Conservation (phyloP, 2,888 invertebrate species). For the Chromoteleia sp. region DNA sequence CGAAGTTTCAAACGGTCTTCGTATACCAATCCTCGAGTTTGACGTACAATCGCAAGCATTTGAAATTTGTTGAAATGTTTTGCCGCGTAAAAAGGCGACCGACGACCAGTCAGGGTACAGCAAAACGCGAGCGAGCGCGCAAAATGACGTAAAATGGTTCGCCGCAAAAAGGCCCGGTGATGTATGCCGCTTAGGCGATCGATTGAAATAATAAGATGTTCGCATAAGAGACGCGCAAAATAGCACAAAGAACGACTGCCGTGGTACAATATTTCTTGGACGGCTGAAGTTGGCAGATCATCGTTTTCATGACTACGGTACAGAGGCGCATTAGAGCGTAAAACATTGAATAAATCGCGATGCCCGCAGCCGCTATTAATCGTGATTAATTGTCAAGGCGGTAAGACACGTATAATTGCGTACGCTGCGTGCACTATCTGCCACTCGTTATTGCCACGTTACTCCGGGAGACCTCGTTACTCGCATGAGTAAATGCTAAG, state of each 20-base stretch:
- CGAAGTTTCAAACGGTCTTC: too few species aligned
- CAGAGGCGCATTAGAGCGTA: conserved; percentile 69
- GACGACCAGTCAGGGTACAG: too few species aligned
- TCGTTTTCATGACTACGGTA: conserved; percentile 59
- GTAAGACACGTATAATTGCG: conserved; percentile 72
- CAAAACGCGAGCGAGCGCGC: too few species aligned
- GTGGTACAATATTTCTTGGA: conserved; percentile 57
- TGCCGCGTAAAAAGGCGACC: too few species aligned
- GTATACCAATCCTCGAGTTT: too few species aligned
- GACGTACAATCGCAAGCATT: too few species aligned
- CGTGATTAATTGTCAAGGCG: conserved; percentile 76
- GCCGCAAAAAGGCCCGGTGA: too few species aligned
- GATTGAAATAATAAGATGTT: conserved; percentile 58
- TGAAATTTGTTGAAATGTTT: too few species aligned
- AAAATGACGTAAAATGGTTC: too few species aligned
- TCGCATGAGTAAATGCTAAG: conserved; percentile 73
- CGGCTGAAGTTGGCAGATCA: conserved; percentile 55
- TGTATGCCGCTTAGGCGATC: conserved; percentile 35
- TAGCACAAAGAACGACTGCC: conserved; percentile 55
- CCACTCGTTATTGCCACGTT: conserved; percentile 69
- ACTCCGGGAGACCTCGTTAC: conserved; percentile 73
- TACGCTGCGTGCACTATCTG: conserved; percentile 70
- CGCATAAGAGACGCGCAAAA: conserved; percentile 49
- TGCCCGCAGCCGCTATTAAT: conserved; percentile 72
- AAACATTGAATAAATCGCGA: conserved; percentile 66